Conservation (phyloP, 1,140 invertebrate species). For the Bathynomus jamesi region DNA sequence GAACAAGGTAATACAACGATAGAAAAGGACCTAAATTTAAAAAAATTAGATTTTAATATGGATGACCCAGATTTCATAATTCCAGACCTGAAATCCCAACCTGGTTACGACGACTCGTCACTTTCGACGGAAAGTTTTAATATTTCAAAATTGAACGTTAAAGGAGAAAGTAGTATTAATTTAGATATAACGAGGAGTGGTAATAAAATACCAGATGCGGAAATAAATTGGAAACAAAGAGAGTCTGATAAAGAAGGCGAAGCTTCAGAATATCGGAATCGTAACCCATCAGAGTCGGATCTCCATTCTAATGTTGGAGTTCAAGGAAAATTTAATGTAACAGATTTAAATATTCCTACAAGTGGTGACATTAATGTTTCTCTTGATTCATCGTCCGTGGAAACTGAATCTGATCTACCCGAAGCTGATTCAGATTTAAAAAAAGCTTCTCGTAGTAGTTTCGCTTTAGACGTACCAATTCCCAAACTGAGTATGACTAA, state of each 20-base stretch:
- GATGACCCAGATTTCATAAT: neutral
- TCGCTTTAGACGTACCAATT: neutral
- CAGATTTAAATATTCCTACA: neutral
- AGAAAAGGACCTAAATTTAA: neutral
- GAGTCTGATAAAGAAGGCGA: neutral
- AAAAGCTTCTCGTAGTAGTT: neutral
- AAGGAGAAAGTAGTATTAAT: neutral
- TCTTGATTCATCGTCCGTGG: neutral
- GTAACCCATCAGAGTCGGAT: too few relatives aligned
- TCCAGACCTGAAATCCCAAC: neutral
- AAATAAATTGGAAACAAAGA: neutral
- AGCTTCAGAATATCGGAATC: too few relatives aligned
- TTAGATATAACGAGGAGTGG: neutral
- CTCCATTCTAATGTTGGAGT: neutral
- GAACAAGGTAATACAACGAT: too few relatives aligned
- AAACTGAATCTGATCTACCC: conserved; percentile 20
- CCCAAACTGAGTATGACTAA: conserved; percentile 12
- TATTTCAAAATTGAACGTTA: neutral
- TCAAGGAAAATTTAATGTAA: neutral
- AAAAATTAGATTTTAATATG: neutral
- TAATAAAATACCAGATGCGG: neutral
- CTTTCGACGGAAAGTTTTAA: neutral
- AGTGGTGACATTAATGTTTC: neutral
- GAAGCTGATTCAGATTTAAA: conserved; percentile 24
- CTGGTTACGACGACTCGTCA: neutral